Conservation (phyloP, 2,797 vertebrate species). For the Clamator glandarius region DNA sequence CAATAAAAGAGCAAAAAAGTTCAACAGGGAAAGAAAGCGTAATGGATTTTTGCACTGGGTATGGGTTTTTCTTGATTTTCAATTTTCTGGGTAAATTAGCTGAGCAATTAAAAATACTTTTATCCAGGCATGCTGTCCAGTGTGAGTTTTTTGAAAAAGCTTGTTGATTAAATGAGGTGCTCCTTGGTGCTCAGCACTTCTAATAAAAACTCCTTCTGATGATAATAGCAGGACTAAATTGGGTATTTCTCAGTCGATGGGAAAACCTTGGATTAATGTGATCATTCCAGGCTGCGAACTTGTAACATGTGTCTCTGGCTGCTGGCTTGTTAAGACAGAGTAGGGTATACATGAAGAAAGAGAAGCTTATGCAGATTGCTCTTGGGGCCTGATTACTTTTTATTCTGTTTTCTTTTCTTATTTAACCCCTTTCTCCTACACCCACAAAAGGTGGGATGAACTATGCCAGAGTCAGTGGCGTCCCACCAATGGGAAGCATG, state of each 20-base stretch:
- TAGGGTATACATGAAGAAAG: background rate
- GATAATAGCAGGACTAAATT: background rate
- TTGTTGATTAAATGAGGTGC: background rate
- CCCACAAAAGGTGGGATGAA: background rate
- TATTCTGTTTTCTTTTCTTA: background rate
- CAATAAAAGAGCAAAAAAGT: background rate
- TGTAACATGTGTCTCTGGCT: background rate
- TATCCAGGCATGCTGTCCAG: background rate
- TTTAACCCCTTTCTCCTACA: background rate
- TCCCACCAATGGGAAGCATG: background rate
- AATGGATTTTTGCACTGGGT: background rate
- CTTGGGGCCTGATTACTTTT: background rate
- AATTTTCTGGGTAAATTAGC: background rate
- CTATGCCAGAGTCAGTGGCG: background rate
- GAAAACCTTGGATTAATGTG: constrained; percentile 2
- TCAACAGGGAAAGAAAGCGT: background rate
- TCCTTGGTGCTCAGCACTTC: background rate
- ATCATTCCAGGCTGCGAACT: background rate
- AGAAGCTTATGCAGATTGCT: constrained; percentile 12
- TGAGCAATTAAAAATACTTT: background rate
- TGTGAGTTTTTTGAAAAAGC: background rate
- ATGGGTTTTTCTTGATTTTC: background rate
- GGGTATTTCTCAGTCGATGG: background rate
- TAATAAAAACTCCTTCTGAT: background rate
- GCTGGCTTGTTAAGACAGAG: background rate